Evolutionary conservation across 2,888 invertebrate species (phyloP).

Genomic region (Rhagonycha lutea): DNA sequence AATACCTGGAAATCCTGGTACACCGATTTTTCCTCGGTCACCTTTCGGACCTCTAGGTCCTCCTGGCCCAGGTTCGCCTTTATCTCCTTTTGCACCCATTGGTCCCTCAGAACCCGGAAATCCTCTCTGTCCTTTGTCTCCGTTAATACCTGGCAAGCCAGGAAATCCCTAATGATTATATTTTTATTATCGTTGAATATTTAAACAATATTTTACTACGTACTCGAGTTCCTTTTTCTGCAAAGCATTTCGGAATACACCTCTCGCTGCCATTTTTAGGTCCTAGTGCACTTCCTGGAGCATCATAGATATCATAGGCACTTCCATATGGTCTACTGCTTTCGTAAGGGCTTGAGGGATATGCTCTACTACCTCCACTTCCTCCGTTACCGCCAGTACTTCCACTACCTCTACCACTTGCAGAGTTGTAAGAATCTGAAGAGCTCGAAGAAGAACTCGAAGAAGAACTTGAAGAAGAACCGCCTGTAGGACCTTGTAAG

Average conservation of each 20-base stretch:
- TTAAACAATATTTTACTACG: background rate
- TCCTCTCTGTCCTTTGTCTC: constrained; percentile 76
- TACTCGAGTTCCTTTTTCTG: constrained; percentile 84
- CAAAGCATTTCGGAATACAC: constrained; percentile 85
- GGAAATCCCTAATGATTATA: constrained; percentile 67
- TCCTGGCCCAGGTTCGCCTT: constrained; percentile 82
- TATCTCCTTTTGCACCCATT: constrained; percentile 86
- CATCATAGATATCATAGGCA: constrained; percentile 57
- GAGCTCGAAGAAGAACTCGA: background rate
- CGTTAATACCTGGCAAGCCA: constrained; percentile 72
- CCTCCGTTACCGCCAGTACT: constrained; percentile 35
- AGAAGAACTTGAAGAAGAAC: background rate
- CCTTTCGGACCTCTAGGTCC: constrained; percentile 85
- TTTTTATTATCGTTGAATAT: background rate
- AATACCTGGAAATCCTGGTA: constrained; percentile 83
- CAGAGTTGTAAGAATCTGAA: background rate
- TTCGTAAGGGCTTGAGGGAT: constrained; percentile 45
- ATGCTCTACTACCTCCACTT: constrained; percentile 37
- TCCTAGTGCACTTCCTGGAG: constrained; percentile 53
- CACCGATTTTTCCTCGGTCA: constrained; percentile 83
- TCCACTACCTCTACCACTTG: background rate
- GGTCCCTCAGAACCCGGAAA: constrained; percentile 84
- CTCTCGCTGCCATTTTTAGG: constrained; percentile 64
- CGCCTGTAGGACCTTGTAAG: background rate
- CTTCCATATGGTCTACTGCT: constrained; percentile 50